Conservation (phyloP, 2,888 invertebrate species). For the Coremacera marginata region DNA sequence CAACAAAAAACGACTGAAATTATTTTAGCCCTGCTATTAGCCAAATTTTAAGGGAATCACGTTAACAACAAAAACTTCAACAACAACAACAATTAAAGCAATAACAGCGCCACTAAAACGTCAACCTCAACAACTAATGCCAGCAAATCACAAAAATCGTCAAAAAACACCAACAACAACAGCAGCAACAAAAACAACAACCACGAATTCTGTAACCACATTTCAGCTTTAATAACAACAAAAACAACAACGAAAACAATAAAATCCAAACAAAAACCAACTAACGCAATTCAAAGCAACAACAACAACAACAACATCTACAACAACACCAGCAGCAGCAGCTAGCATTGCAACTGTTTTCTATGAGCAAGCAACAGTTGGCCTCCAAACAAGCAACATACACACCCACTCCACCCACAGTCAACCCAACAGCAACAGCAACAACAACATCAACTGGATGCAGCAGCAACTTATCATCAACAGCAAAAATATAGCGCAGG, state of each 20-base stretch:
- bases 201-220: slow-evolving; percentile 27
- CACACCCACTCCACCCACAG: not conserved
- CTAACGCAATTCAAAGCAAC: slow-evolving; percentile 26
- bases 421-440: slow-evolving; percentile 6
- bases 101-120: slow-evolving; percentile 5
- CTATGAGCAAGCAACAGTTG: slow-evolving; percentile 3
- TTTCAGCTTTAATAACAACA: slow-evolving; percentile 24
- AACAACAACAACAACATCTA: slow-evolving; percentile 32
- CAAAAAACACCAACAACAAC: not conserved
- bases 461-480: not conserved
- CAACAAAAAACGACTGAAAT: slow-evolving; percentile 11
- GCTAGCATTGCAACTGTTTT: not conserved
- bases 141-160: slow-evolving; percentile 9
- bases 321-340: slow-evolving; percentile 18
- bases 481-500: not conserved
- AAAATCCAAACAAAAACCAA: slow-evolving; percentile 11
- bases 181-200: slow-evolving; percentile 16
- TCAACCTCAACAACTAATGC: slow-evolving; percentile 4
- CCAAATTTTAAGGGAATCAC: not conserved
- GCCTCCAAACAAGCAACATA: slow-evolving; percentile 10
- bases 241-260: slow-evolving; percentile 14
- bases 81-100: not conserved
- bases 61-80: not conserved
- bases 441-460: slow-evolving; percentile 20
- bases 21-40: not conserved